These are phyloP conservation scores for Odontamblyopus rebecca DNA, from an alignment of 2,797 vertebrate species.

Conservation along the genomic window DNA sequence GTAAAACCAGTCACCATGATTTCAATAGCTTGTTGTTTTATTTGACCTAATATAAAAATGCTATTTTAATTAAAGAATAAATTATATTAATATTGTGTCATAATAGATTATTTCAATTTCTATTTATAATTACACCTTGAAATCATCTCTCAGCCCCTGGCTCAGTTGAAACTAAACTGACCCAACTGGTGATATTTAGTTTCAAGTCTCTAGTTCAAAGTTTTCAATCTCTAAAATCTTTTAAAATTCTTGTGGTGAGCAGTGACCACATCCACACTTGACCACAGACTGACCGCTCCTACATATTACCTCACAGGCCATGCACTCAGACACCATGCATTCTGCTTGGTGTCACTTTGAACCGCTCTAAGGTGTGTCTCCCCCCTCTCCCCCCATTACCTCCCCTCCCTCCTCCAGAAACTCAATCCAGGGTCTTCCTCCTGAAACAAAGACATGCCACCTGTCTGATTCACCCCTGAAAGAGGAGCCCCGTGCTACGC, in stretches of 20 bases:
- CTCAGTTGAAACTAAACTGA: too few species aligned
- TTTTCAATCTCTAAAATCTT: too few species aligned
- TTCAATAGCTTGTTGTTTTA: too few species aligned
- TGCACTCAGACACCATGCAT: background rate
- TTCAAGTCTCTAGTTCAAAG: background rate
- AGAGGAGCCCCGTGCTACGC: constrained; percentile 48
- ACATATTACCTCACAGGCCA: background rate
- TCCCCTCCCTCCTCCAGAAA: constrained; percentile 43
- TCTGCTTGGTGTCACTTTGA: constrained; percentile 33
- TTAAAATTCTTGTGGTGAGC: too few species aligned
- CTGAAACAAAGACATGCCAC: constrained; percentile 46
- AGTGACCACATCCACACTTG: background rate
- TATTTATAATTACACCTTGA: too few species aligned
- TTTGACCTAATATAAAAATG: too few species aligned
- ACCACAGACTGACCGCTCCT: background rate
- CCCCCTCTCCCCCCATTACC: constrained; percentile 24
- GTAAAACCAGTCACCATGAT: too few species aligned
- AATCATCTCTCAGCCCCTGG: too few species aligned
- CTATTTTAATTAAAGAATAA: too few species aligned
- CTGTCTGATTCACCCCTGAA: constrained; percentile 64
- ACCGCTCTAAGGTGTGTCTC: constrained; percentile 24
- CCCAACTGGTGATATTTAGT: too few species aligned
- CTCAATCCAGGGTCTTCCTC: constrained; percentile 51
- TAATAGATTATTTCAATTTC: too few species aligned
- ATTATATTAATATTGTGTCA: too few species aligned